phyloP scores from a whole-genome alignment of 1,140 invertebrate genomes.

The Potamilus streckersoni region DNA sequence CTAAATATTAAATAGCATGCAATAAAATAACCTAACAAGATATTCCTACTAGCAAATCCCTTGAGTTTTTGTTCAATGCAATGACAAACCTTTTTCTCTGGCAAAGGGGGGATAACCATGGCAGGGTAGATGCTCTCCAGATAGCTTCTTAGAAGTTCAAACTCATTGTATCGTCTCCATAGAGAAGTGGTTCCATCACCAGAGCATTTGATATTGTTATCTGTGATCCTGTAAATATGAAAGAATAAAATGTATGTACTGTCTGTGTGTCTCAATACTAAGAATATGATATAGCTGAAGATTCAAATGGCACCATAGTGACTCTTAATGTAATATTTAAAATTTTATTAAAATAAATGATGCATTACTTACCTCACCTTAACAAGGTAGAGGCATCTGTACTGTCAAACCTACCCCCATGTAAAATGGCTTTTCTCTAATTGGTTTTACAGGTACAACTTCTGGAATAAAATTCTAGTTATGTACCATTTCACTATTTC shows the following conservation, averaged over 20 bases:
- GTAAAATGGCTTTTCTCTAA: too few relatives aligned
- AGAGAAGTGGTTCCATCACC: constrained; percentile 76
- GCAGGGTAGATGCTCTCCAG: constrained; percentile 82
- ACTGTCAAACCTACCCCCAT: too few relatives aligned
- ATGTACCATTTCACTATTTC: too few relatives aligned
- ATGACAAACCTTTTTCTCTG: constrained; percentile 76
- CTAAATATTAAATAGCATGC: too few relatives aligned
- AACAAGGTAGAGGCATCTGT: too few relatives aligned
- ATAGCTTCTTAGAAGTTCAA: constrained; percentile 83
- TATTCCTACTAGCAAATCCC: too few relatives aligned
- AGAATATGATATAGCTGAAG: not conserved
- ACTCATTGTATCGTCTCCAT: constrained; percentile 87
- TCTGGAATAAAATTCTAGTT: too few relatives aligned
- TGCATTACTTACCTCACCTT: too few relatives aligned
- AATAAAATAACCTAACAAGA: too few relatives aligned
- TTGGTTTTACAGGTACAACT: too few relatives aligned
- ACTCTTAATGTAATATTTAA: not conserved
- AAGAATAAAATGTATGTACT: not conserved
- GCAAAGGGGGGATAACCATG: constrained; percentile 82
- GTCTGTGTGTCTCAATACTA: not conserved
- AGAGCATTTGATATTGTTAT: constrained; percentile 76
- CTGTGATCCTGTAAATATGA: constrained; percentile 74
- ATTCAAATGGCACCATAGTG: too few relatives aligned
- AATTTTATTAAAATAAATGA: not conserved
- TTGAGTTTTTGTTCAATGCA: too few relatives aligned